Base-by-base conservation (phyloP, 2,888 invertebrate species). In the Drosophila ezoana region DNA sequence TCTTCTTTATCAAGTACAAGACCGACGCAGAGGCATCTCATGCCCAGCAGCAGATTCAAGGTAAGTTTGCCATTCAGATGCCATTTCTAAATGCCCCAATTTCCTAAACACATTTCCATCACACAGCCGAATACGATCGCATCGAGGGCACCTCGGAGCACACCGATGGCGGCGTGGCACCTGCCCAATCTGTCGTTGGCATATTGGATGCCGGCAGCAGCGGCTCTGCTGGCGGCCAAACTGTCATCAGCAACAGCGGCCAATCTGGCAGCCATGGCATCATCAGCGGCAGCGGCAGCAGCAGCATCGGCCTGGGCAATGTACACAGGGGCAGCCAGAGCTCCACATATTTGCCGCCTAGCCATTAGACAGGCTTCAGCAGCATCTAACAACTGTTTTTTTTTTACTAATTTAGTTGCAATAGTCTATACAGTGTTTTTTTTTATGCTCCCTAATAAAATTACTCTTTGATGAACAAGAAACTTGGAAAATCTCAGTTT, bases 1-100 rank as follows among this genome's bases (percentile, higher is more conserved):
- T 92, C 32, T 91, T 90, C 91, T 92, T 92, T 73, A 90, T 92
- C 61, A 92, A 92, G 59, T 92, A 92, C 83, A 91, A 90, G 69
- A 92, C 91, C 38, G 90, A 91, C 1, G 90, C 90, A 32, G 92
- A 92, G 79, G 92, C 92, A 3, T 72, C 74, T 13, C 90, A 90
- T 71, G 92, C 91, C 41, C 91, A 92, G 71, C 87, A 86, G 58
- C 87, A 90, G 73, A 92, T 92, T 72, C 91, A 92, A 83, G 90
- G 91, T 91, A 57, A 77, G 77, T 14, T 52, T 5, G 8, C 28
- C 28, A 16, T 9, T 3, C 23, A 6, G 18, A 4, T 2, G 11
- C 8, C 4, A 9, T 0, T 9, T 18, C 8, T 18, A 10, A 11
- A 4, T 20, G 5, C 5, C 6, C 18, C 18, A 18, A 3, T 9